A percentile compares a stretch with the other conserved stretches of the same genome.
phyloP scores from a whole-genome alignment of 2,113 vertebrate genomes.

The Leptobrachium leishanense region DNA sequence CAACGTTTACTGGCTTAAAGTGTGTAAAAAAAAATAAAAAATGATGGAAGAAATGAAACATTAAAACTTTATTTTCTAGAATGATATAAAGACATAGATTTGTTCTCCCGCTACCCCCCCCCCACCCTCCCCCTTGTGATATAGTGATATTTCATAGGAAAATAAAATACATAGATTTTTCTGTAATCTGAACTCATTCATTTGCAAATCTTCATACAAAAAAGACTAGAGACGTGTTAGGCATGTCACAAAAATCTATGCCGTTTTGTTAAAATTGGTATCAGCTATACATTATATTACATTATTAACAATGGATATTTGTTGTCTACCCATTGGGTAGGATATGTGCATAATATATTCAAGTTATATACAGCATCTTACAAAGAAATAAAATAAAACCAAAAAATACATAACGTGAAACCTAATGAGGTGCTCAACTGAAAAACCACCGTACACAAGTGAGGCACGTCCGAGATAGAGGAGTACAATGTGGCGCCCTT shows the following conservation, averaged over 20 bases:
- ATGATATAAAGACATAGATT: constrained; percentile 63
- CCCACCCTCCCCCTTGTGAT: constrained; percentile 55
- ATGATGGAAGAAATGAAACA: constrained; percentile 53
- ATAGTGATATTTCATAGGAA: constrained; percentile 85
- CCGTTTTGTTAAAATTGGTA: constrained; percentile 86
- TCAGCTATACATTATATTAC: constrained; percentile 92
- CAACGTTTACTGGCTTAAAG: constrained; percentile 57
- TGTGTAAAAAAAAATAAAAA: constrained; percentile 60
- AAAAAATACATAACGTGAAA: constrained; percentile 92
- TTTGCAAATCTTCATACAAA: constrained; percentile 84
- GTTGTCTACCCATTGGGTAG: constrained; percentile 97
- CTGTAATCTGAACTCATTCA: constrained; percentile 78
- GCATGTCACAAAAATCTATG: constrained; percentile 87
- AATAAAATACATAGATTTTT: constrained; percentile 85
- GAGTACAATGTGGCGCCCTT: constrained; percentile 70
- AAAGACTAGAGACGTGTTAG: constrained; percentile 78
- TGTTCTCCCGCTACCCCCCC: constrained; percentile 63
- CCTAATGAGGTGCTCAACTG: constrained; percentile 82
- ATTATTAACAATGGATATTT: constrained; percentile 86
- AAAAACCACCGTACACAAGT: constrained; percentile 50
- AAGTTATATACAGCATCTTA: constrained; percentile 96
- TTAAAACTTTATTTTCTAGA: constrained; percentile 60
- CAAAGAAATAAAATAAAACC: constrained; percentile 77
- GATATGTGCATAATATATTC: constrained; percentile 98
- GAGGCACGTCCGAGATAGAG: constrained; percentile 90